Evolutionary conservation across 2,888 invertebrate species (phyloP).

Genomic region (Lysandra bellargus): DNA sequence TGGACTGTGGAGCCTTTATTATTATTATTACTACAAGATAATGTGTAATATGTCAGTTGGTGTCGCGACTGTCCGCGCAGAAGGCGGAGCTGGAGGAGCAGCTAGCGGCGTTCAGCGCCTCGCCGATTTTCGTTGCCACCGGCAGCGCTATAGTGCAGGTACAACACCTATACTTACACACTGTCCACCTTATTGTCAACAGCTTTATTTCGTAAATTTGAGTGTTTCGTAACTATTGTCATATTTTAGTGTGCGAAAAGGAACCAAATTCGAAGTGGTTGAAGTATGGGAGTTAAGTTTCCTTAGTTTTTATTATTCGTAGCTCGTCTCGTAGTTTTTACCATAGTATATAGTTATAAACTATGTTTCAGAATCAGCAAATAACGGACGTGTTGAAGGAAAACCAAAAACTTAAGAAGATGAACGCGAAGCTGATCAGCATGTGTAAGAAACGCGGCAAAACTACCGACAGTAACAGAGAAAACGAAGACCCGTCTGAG

Average conservation of each 20-base stretch:
- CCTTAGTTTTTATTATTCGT: no score
- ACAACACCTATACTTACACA: background rate
- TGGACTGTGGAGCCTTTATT: no score
- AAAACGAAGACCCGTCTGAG: constrained; percentile 61
- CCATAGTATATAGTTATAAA: no score
- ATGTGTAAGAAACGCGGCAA: constrained; percentile 73
- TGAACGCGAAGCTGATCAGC: constrained; percentile 66
- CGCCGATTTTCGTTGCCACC: constrained; percentile 57
- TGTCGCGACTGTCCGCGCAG: constrained; percentile 56
- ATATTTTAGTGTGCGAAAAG: no score
- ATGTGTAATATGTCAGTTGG: constrained; percentile 43
- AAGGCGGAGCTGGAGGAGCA: constrained; percentile 56
- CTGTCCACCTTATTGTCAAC: no score
- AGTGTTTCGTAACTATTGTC: no score
- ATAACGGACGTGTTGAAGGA: constrained; percentile 71
- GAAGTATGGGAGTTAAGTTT: no score
- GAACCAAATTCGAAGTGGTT: no score
- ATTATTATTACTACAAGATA: no score
- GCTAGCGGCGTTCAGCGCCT: constrained; percentile 45
- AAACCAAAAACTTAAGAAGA: constrained; percentile 73
- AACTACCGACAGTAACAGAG: constrained; percentile 51
- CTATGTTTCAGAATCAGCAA: constrained; percentile 68
- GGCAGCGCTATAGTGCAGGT: constrained; percentile 76
- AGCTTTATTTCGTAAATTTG: no score
- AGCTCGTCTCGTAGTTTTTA: no score